Evolutionary conservation across 2,888 invertebrate genomes (phyloP).

Genomic region (Eupeodes luniger): DNA sequence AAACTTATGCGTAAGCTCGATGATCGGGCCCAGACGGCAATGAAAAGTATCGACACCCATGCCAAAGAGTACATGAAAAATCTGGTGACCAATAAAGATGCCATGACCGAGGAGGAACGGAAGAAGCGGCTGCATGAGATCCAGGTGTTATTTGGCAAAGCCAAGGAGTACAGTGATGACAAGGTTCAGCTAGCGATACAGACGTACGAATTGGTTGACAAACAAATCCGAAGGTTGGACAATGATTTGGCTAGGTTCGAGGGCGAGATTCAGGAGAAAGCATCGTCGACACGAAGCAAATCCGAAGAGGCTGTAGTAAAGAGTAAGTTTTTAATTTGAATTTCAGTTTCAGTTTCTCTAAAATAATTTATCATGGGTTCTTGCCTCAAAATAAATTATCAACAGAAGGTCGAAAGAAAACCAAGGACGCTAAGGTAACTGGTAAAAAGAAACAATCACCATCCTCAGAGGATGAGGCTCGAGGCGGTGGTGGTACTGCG

Average conservation of each 20-base stretch:
- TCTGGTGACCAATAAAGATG: slow-evolving; percentile 79
- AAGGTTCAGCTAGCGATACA: slow-evolving; percentile 99
- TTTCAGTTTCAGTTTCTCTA: background rate
- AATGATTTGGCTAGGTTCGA: slow-evolving; percentile 98
- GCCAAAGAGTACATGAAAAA: slow-evolving; percentile 84
- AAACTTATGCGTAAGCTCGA: slow-evolving; percentile 98
- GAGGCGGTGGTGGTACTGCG: slow-evolving; percentile 78
- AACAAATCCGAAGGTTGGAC: slow-evolving; percentile 97
- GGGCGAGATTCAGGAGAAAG: slow-evolving; percentile 98
- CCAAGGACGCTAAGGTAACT: slow-evolving; percentile 86
- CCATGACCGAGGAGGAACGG: slow-evolving; percentile 87
- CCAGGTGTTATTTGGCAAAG: slow-evolving; percentile 95
- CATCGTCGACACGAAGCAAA: slow-evolving; percentile 90
- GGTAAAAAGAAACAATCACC: slow-evolving; percentile 87
- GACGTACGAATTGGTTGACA: slow-evolving; percentile 99
- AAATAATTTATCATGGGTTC: background rate
- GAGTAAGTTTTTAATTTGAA: slow-evolving; percentile 82
- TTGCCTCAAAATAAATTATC: slow-evolving; percentile 30
- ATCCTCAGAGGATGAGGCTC: slow-evolving; percentile 83
- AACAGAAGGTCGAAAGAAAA: slow-evolving; percentile 89
- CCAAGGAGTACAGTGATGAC: slow-evolving; percentile 98
- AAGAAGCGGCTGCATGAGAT: slow-evolving; percentile 92
- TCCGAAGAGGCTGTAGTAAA: slow-evolving; percentile 87
- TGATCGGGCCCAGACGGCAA: slow-evolving; percentile 93
- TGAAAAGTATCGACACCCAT: slow-evolving; percentile 95